Evolutionary conservation across 1,140 invertebrate species (phyloP).

Genomic region (Antheraea mylitta): DNA sequence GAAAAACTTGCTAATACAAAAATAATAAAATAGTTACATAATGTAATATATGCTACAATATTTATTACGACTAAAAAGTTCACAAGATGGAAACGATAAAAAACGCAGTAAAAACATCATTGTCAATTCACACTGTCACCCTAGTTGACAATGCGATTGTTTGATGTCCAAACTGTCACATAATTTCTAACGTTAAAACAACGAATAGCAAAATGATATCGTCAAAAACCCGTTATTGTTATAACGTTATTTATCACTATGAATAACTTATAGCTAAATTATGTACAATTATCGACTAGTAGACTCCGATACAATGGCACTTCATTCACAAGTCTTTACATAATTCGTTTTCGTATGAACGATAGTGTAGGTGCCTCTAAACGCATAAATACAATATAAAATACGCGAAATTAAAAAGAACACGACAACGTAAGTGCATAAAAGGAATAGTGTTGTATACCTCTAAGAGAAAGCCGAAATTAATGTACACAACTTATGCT

Average conservation of each 20-base stretch:
- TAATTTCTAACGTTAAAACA: not conserved
- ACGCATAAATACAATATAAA: not conserved
- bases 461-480: not conserved
- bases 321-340: constrained; percentile 13
- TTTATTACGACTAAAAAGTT: too few species aligned
- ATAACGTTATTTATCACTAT: constrained; percentile 1
- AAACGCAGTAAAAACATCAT: too few species aligned
- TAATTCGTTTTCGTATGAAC: constrained; percentile 2
- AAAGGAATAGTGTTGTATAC: not conserved
- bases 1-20: too few species aligned
- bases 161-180: not conserved
- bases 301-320: constrained; percentile 13
- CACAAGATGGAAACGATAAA: too few species aligned
- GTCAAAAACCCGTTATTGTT: not conserved
- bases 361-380: not conserved
- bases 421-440: not conserved
- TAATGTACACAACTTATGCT: not conserved
- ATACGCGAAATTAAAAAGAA: not conserved
- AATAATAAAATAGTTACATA: too few species aligned
- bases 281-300: constrained; percentile 9
- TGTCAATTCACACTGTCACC: too few species aligned
- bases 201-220: not conserved
- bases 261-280: not conserved
- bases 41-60: too few species aligned
- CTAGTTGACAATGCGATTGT: too few species aligned